phyloP scores from a whole-genome alignment of 2,888 invertebrate species.

The Cremastinae sp. region DNA sequence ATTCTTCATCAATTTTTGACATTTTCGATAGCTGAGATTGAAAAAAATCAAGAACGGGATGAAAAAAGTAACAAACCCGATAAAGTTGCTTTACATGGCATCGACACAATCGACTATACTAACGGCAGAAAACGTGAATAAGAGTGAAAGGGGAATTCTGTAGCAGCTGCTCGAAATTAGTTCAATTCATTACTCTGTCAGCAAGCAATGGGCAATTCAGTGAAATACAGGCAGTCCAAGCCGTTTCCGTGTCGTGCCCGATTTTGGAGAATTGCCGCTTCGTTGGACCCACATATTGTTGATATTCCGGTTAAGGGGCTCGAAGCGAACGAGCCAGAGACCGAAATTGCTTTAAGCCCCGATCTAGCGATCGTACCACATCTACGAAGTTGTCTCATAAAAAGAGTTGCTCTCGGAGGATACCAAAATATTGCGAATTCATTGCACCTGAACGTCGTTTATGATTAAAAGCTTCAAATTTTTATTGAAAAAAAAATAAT shows the following conservation, averaged over 20 bases:
- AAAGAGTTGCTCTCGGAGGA: too few species aligned
- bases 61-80: too few species aligned
- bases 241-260: slow-evolving; percentile 6
- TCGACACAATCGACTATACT: background rate
- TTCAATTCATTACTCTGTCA: slow-evolving; percentile 46
- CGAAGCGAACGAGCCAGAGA: background rate
- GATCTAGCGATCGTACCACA: background rate
- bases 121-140: background rate
- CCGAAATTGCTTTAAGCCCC: slow-evolving; percentile 1
- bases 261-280: slow-evolving; percentile 6
- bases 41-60: background rate
- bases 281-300: slow-evolving; percentile 21
- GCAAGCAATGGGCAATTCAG: slow-evolving; percentile 1
- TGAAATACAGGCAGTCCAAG: slow-evolving; percentile 9
- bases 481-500: too few species aligned
- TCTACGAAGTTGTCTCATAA: background rate
- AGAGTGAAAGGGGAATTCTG: background rate
- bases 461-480: too few species aligned
- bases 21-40: too few species aligned
- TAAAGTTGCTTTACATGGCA: too few species aligned
- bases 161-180: slow-evolving; percentile 39
- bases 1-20: too few species aligned
- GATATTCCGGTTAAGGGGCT: slow-evolving; percentile 5
- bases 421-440: too few species aligned
- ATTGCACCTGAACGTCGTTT: too few species aligned